phyloP scores from a whole-genome alignment of 2,113 vertebrate genomes.

The Mystacornis crossleyi region DNA sequence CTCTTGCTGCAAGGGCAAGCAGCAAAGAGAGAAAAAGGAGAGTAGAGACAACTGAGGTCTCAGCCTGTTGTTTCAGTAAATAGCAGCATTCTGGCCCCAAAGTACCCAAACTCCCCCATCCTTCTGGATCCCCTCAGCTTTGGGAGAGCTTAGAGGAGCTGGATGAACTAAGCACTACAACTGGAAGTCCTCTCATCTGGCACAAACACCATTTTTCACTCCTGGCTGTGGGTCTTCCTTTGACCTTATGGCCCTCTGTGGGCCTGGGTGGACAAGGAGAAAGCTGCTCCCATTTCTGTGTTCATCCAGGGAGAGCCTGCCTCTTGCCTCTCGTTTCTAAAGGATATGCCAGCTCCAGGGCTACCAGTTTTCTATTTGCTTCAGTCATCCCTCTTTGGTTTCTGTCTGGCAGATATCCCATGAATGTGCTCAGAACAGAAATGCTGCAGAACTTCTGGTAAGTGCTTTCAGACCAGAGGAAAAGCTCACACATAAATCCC shows the following conservation, averaged over 20 bases:
- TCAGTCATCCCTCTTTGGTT: not conserved
- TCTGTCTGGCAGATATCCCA: not conserved
- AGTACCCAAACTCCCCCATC: not conserved
- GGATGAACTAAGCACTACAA: not conserved
- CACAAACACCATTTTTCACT: not conserved
- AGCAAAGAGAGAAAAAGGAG: not conserved
- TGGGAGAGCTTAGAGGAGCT: not conserved
- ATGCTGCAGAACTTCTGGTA: not conserved
- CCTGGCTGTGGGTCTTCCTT: not conserved
- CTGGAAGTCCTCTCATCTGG: not conserved
- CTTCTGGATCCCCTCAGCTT: not conserved
- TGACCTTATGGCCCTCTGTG: not conserved
- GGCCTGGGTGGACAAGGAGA: not conserved
- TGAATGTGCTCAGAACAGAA: not conserved
- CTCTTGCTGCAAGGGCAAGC: not conserved
- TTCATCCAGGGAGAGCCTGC: not conserved
- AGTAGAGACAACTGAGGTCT: not conserved
- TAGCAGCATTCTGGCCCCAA: not conserved
- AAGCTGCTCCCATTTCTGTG: not conserved
- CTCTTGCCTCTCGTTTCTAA: not conserved
- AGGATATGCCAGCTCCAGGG: not conserved
- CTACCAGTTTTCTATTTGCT: not conserved
- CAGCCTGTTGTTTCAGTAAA: not conserved
- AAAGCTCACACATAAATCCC: conserved; percentile 1
- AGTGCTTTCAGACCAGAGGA: not conserved